Percentiles rank a stretch among this genome's conserved stretches.
Evolutionary conservation across 2,797 vertebrate species (phyloP).

Genomic region (Furcifer pardalis): DNA sequence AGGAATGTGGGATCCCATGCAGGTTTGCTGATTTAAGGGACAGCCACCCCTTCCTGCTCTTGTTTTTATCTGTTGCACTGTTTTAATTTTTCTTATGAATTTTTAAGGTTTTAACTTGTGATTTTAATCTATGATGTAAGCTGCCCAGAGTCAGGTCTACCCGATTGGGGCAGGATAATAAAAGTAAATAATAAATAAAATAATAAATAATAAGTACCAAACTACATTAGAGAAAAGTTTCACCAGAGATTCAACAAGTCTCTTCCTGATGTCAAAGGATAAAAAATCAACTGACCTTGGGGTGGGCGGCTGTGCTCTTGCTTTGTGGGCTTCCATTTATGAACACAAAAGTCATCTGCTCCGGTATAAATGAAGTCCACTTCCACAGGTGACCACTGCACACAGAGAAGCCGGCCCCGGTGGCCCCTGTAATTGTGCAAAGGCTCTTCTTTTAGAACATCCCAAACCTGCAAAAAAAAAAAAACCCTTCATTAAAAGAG

Average conservation of each 20-base stretch:
- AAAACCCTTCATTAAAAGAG: slow-evolving; percentile 18
- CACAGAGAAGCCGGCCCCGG: slow-evolving; percentile 86
- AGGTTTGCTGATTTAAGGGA: no score
- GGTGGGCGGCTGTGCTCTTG: slow-evolving; percentile 90
- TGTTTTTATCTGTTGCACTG: no score
- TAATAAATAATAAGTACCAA: no score
- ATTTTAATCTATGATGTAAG: no score
- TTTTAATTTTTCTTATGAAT: no score
- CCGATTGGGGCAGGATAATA: no score
- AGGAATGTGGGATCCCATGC: no score
- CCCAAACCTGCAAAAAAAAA: slow-evolving; percentile 87
- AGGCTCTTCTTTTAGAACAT: slow-evolving; percentile 86
- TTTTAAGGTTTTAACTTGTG: no score
- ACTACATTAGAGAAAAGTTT: not conserved
- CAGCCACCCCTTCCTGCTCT: no score
- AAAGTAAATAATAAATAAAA: no score
- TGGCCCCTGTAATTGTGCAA: slow-evolving; percentile 93
- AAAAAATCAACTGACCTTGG: slow-evolving; percentile 79
- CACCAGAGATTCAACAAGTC: rapidly evolving
- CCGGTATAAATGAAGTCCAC: slow-evolving; percentile 90
- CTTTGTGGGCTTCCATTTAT: slow-evolving; percentile 88
- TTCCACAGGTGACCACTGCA: slow-evolving; percentile 92
- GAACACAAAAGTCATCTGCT: slow-evolving; percentile 94
- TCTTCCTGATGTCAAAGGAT: not conserved
- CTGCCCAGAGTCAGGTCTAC: no score